Conservation (phyloP, 2,113 vertebrate species). For the Charina bottae region DNA sequence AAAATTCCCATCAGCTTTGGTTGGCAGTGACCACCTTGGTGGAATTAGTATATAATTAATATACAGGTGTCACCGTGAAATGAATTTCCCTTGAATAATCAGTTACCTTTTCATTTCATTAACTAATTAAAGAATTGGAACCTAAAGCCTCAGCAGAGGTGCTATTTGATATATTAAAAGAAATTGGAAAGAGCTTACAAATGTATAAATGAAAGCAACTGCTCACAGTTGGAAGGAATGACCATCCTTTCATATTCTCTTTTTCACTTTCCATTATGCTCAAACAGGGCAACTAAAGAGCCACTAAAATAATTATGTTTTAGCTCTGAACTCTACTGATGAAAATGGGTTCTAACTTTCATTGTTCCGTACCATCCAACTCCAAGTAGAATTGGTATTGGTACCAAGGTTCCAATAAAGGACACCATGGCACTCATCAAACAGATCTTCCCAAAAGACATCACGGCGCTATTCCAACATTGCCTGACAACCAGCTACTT, state of each 20-base stretch:
- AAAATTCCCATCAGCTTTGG: background rate
- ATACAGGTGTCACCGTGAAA: background rate
- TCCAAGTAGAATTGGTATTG: no score
- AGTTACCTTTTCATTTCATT: background rate
- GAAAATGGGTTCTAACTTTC: background rate
- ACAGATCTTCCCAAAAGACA: no score
- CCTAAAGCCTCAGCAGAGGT: background rate
- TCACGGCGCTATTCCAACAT: no score
- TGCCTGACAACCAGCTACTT: no score
- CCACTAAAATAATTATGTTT: background rate
- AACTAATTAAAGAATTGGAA: slow-evolving; percentile 9
- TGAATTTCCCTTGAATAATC: background rate
- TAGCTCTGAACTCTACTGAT: background rate
- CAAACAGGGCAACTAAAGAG: background rate
- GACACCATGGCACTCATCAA: no score
- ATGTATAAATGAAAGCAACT: background rate
- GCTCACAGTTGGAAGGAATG: background rate
- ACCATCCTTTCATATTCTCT: background rate
- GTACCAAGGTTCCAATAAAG: no score
- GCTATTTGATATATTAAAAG: background rate
- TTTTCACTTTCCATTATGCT: background rate
- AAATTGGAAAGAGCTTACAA: background rate
- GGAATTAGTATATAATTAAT: background rate
- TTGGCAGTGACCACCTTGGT: background rate
- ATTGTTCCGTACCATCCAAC: background rate